Conservation (phyloP, 1,140 invertebrate genomes). For the Micrasema longulum region DNA sequence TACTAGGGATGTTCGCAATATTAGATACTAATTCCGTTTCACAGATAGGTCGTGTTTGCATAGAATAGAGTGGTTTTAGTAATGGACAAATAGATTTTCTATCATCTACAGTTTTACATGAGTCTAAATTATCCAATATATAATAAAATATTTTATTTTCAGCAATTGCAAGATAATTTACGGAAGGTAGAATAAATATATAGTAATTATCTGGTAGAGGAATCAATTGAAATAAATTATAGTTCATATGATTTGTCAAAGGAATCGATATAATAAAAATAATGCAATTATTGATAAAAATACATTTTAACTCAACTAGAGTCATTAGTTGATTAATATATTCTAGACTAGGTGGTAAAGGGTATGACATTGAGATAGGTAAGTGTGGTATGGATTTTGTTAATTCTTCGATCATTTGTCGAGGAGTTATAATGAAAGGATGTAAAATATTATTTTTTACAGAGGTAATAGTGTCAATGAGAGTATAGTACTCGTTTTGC, state of each 20-base stretch:
- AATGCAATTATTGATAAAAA: constrained; percentile 6
- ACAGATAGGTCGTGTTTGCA: background rate
- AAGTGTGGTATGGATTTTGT: constrained; percentile 1
- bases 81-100: no score
- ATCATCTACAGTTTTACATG: no score
- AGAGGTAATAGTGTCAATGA: background rate
- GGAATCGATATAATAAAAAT: background rate
- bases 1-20: background rate
- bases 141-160: no score
- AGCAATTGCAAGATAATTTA: no score
- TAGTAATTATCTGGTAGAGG: background rate
- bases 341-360: background rate
- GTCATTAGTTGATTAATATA: constrained; percentile 5
- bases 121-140: no score
- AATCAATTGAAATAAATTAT: background rate
- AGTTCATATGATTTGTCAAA: background rate
- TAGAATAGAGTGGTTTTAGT: no score
- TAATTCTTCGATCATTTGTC: background rate
- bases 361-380: background rate
- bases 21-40: constrained; percentile 2
- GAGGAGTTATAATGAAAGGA: constrained; percentile 1
- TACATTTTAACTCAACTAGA: constrained; percentile 2
- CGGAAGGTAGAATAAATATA: no score
- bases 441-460: constrained; percentile 3
- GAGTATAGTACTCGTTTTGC: constrained; percentile 1